Evolutionary conservation across 2,113 vertebrate species (phyloP), one percentile per base, ranked within the genome.

Genomic region (Emydura subglobosa): DNA sequence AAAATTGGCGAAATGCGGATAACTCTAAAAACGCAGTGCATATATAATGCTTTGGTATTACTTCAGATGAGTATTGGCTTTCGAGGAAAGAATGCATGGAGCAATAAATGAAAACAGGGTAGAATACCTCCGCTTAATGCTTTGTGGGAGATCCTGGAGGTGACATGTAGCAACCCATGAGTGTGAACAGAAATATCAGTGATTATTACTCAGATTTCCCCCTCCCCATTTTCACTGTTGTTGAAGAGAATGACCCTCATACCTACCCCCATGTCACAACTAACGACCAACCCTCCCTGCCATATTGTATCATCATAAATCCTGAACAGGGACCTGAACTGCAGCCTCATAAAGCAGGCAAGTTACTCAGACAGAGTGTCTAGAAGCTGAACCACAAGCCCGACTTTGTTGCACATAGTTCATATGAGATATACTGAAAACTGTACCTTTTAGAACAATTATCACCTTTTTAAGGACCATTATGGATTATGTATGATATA

Each of bases 381-480:
- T 83, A 91, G 39, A 93, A 31, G n/a, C 42, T 0, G 0, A 85
- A 76, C 22, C 65, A 55, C 74, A n/a, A n/a, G 55, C 10, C 31
- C 86, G 85, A 49, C 74, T 85, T 89, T 85, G 78, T 78, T 61
- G 44, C 49, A 80, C 24, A 81, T 80, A 86, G 72, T 95, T 87
- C 79, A 81, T 7, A 8, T 44, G 78, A 93, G 95, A 95, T 65
- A 89, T 0, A 0, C 79, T 93, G 91, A 91, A 89, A 96, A 89
- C 83, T 80, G 53, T 61, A 92, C 79, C 92, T 96, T 98, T 95
- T 82, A 92, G 93, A 95, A 90, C 92, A 95, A 97, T 96, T 91
- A 97, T 94, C 94, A 83, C 94, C 95, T 97, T 96, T 98, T 98
- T 96, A 97, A 98, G 95, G 96, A 98, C 97, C 97, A 95, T 95